Percentiles rank a stretch among this genome's conserved stretches.
phyloP scores from a whole-genome alignment of 2,113 vertebrate genomes.

The Hoplias malabaricus region DNA sequence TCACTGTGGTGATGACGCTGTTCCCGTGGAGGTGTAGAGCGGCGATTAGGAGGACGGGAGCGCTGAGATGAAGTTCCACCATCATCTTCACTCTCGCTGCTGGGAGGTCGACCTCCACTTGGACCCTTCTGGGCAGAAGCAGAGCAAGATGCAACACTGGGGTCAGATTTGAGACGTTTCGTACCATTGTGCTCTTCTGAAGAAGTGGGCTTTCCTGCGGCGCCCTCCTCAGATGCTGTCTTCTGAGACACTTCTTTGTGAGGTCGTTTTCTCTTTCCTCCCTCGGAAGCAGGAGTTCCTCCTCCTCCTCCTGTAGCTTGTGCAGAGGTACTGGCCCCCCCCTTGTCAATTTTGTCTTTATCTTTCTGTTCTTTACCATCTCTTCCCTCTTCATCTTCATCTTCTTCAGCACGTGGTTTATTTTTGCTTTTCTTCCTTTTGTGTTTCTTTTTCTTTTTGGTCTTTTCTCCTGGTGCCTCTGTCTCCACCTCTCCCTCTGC shows the following conservation, averaged over 20 bases:
- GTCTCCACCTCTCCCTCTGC: conserved; percentile 75
- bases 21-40: conserved; percentile 75
- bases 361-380: conserved; percentile 59
- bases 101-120: conserved; percentile 64
- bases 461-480: conserved; percentile 75
- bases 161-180: conserved; percentile 72
- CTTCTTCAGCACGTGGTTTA: conserved; percentile 61
- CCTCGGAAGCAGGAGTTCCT: conserved; percentile 59
- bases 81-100: conserved; percentile 91
- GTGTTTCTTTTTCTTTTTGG: conserved; percentile 90
- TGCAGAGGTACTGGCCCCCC: conserved; percentile 38
- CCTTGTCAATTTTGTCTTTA: conserved; percentile 72
- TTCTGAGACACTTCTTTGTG: conserved; percentile 76
- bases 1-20: conserved; percentile 84
- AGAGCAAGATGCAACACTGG: conserved; percentile 69
- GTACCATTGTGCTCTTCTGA: conserved; percentile 78
- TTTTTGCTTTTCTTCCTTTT: conserved; percentile 87
- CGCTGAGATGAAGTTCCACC: conserved; percentile 75
- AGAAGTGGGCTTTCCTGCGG: conserved; percentile 64
- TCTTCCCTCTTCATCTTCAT: conserved; percentile 33
- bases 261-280: conserved; percentile 77
- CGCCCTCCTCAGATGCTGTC: conserved; percentile 64
- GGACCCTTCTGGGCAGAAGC: conserved; percentile 72
- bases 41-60: conserved; percentile 72
- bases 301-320: conserved; percentile 39